A percentile compares a stretch with the other conserved stretches of the same genome.
These are phyloP conservation scores for Calypte anna DNA, from an alignment of 2,113 vertebrate genomes.

Conservation along the genomic window DNA sequence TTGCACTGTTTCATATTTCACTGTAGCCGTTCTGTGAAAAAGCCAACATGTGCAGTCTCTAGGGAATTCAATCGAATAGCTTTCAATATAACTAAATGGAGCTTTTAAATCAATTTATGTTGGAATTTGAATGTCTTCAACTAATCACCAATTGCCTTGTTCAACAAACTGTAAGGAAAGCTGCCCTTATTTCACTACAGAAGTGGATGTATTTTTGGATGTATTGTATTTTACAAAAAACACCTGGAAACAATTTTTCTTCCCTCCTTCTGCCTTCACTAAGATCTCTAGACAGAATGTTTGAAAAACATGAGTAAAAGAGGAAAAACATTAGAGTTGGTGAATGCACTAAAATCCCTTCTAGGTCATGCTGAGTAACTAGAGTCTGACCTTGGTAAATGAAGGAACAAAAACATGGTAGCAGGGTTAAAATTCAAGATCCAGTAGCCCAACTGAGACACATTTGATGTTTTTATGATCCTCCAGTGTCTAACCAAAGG, in stretches of 20 bases:
- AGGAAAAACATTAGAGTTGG: not conserved
- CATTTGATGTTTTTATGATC: conserved; percentile 1
- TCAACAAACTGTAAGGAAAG: not conserved
- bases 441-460: not conserved
- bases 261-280: not conserved
- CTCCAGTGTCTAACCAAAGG: not conserved
- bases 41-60: conserved; percentile 3
- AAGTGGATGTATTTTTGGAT: not conserved
- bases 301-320: not conserved
- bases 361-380: not conserved
- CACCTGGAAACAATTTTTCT: not conserved
- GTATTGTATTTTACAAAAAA: not conserved
- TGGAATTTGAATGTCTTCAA: not conserved
- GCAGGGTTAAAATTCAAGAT: not conserved
- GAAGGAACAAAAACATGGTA: conserved; percentile 1
- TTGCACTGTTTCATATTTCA: not conserved
- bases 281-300: not conserved
- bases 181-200: not conserved
- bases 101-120: not conserved
- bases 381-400: not conserved
- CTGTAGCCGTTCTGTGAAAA: not conserved
- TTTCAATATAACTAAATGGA: conserved; percentile 25
- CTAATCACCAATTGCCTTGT: not conserved
- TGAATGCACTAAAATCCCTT: not conserved
- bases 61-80: not conserved